A percentile compares a stretch with the other conserved stretches of the same genome.
phyloP scores from a whole-genome alignment of 2,113 vertebrate genomes.

The Choloepus hoffmanni region DNA sequence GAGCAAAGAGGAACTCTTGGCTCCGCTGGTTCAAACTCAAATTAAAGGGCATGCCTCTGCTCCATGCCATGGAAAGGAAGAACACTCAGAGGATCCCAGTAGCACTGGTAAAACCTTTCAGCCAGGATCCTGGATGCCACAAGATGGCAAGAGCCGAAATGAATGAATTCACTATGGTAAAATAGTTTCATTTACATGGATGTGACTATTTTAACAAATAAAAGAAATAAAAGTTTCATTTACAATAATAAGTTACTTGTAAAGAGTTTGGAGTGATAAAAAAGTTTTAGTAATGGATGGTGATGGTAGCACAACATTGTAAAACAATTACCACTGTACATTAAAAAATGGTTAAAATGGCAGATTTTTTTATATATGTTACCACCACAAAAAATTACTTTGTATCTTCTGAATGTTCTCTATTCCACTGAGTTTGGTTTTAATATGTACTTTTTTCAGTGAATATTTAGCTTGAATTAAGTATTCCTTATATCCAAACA shows the following conservation, averaged over 20 bases:
- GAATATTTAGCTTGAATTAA: too few species aligned
- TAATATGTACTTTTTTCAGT: neutral
- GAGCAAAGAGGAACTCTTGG: slow-evolving; percentile 89
- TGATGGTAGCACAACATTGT: too few species aligned
- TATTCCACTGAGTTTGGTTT: neutral
- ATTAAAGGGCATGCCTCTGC: slow-evolving; percentile 89
- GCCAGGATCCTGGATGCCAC: slow-evolving; percentile 95
- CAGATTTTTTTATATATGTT: too few species aligned
- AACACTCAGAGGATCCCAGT: slow-evolving; percentile 88
- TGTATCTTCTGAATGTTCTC: slow-evolving; percentile 43
- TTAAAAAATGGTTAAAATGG: too few species aligned
- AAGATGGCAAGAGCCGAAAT: slow-evolving; percentile 48
- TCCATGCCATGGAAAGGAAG: slow-evolving; percentile 48
- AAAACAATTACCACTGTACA: too few species aligned
- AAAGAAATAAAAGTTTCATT: neutral
- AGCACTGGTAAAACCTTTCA: slow-evolving; percentile 94
- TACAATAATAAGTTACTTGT: too few species aligned
- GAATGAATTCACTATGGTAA: slow-evolving; percentile 72
- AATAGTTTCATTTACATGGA: neutral
- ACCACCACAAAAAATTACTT: neutral
- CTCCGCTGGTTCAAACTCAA: slow-evolving; percentile 85
- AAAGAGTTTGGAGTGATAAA: too few species aligned
- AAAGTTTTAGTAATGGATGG: too few species aligned
- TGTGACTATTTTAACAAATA: slow-evolving; percentile 60
- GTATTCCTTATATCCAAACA: neutral